These are phyloP conservation scores for Arenaria interpres DNA, from an alignment of 2,113 vertebrate genomes.

Conservation along the genomic window DNA sequence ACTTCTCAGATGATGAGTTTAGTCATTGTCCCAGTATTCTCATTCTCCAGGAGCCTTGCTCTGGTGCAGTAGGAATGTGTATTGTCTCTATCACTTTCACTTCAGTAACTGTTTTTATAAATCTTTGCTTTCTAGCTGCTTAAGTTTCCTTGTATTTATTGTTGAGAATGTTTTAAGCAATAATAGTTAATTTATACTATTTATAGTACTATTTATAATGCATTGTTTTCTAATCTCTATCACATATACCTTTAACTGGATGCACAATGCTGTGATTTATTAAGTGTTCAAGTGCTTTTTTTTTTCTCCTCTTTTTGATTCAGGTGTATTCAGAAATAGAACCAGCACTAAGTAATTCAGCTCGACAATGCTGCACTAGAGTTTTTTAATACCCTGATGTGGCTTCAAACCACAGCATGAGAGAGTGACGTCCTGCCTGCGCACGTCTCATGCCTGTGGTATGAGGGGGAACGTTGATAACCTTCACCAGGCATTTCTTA, in stretches of 20 bases:
- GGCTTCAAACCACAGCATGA: not conserved
- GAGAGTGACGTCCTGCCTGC: not conserved
- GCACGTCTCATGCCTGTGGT: rapidly evolving
- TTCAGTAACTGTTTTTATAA: not conserved
- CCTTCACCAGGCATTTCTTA: not conserved
- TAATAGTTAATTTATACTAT: not conserved
- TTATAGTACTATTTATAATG: not conserved
- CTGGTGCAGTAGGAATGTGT: not conserved
- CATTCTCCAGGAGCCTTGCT: not conserved
- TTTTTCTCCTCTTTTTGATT: not conserved
- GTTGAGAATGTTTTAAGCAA: not conserved
- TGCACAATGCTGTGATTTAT: not conserved
- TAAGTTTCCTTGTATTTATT: not conserved
- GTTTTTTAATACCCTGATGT: not conserved
- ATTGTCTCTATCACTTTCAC: not conserved
- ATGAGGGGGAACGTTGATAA: not conserved
- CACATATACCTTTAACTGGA: not conserved
- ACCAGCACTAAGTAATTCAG: not conserved
- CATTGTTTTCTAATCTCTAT: not conserved
- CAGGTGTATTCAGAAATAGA: not conserved
- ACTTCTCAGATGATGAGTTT: not conserved
- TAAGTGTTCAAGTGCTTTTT: not conserved
- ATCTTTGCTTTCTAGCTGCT: not conserved
- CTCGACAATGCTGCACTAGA: not conserved
- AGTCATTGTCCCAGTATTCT: not conserved